phyloP scores from a whole-genome alignment of 2,797 vertebrate species.

The Chanos chanos region DNA sequence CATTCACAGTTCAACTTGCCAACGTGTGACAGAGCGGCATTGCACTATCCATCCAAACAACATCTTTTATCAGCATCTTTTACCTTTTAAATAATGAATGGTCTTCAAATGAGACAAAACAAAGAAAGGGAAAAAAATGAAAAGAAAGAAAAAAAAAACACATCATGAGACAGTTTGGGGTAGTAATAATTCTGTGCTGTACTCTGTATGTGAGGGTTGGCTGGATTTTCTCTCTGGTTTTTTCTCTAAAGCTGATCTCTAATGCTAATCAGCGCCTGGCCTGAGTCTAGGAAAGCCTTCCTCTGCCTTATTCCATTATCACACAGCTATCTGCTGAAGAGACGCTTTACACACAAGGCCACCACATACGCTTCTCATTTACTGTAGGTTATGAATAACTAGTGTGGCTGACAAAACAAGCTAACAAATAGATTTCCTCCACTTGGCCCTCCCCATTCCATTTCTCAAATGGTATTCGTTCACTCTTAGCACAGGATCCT shows the following conservation, averaged over 20 bases:
- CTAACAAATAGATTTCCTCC: constrained; percentile 9
- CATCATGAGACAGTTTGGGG: too few species aligned
- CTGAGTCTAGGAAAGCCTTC: constrained; percentile 7
- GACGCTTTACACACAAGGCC: constrained; percentile 40
- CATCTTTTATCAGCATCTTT: too few species aligned
- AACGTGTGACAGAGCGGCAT: background rate
- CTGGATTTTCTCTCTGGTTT: constrained; percentile 6
- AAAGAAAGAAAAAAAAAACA: too few species aligned
- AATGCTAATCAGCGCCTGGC: constrained; percentile 43
- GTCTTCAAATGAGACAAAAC: too few species aligned
- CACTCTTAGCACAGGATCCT: constrained; percentile 1
- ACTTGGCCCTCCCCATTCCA: background rate
- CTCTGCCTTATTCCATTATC: constrained; percentile 36
- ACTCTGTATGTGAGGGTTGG: background rate
- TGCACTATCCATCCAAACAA: background rate
- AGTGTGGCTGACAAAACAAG: constrained; percentile 20
- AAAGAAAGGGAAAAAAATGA: too few species aligned
- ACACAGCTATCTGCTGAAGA: constrained; percentile 43
- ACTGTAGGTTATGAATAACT: constrained; percentile 37
- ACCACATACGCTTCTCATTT: constrained; percentile 39
- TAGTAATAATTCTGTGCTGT: too few species aligned
- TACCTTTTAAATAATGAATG: too few species aligned
- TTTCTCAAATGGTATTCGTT: constrained; percentile 6
- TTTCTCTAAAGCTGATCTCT: constrained; percentile 4
- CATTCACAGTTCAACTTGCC: too few species aligned